These are phyloP conservation scores for Ectemnius continuus DNA, from an alignment of 2,888 invertebrate genomes.

Conservation along the genomic window DNA sequence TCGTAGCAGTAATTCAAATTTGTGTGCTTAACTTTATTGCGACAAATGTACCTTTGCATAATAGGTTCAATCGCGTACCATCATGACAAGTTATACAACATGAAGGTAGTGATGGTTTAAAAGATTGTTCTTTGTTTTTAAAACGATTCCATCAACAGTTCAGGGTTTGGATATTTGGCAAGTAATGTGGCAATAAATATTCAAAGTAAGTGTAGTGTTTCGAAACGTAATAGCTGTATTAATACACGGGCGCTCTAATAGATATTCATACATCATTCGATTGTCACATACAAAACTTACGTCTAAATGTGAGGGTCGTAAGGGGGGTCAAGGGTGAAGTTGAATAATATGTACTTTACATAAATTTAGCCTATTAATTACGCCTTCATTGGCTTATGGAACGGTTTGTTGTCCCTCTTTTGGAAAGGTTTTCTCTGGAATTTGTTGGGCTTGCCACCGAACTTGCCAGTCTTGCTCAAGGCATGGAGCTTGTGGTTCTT, in stretches of 20 bases:
- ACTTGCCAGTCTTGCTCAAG: constrained; percentile 75
- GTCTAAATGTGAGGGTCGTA: constrained; percentile 23
- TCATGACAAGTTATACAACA: too few species aligned
- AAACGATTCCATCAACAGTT: too few species aligned
- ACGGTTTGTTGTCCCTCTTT: constrained; percentile 24
- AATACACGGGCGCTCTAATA: too few species aligned
- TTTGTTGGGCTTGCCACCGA: constrained; percentile 74
- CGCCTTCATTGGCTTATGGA: constrained; percentile 1
- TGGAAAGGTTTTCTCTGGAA: constrained; percentile 11
- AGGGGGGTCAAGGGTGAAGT: constrained; percentile 8
- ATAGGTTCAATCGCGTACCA: not conserved
- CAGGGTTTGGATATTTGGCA: too few species aligned
- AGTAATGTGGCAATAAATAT: too few species aligned
- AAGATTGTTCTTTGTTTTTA: too few species aligned
- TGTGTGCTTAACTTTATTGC: too few species aligned
- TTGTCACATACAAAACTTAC: constrained; percentile 42
- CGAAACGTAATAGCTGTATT: too few species aligned
- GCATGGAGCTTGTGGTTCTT: constrained; percentile 78
- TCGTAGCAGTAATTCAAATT: too few species aligned
- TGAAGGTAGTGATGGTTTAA: too few species aligned
- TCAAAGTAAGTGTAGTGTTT: too few species aligned
- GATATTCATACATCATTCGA: not conserved
- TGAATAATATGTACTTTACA: constrained; percentile 23
- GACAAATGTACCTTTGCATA: not conserved
- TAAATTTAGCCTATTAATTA: constrained; percentile 31